Base-by-base conservation (phyloP, 2,113 vertebrate genomes). In the Ramphastos sulfuratus region DNA sequence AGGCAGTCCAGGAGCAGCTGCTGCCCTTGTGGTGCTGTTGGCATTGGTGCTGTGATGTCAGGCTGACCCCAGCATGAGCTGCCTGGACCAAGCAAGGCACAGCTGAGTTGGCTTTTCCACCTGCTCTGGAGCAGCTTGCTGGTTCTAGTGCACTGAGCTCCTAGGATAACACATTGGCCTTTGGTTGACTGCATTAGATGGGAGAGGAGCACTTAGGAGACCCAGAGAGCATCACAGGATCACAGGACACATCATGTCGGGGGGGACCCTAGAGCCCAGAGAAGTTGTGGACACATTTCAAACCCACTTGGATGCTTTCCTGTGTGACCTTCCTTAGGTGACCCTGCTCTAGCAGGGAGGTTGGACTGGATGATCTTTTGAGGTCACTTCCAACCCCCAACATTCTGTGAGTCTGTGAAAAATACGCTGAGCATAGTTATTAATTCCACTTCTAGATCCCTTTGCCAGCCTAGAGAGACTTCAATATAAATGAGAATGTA, bases 31-130 rank as follows among this genome's bases (percentile, higher is more conserved):
- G 7, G 58, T 15, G 21, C 64, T 4, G 7, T 19, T 35, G 64
- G 35, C 20, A 54, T 35, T 4, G 31, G 18, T 8, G 72, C 46
- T 7, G 46, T 1, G 3, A 13, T 10, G 24, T 12, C 66, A 56
- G 58, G 58, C 18, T 27, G 23, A 54, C 35, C 17, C 15, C 5
- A 8, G 24, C 3, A 18, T 5, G 55, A 59, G 30, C 33, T 3
- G 10, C 27, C 58, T 15, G 31, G 24, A 4, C 18, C 23, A 3
- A 0, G 12, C n/a, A 4, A 21, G 31, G 16, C 35, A 8, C 20
- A 6, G 63, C 54, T 46, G 35, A 10, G n/a, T 21, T 52, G 20
- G 61, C 14, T 46, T 21, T 25, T 60, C 54, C 46, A 28, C 18
- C 31, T 4, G 7, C 37, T 2, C 21, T 24, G 8, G 71, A n/a